Percentiles rank a stretch among this genome's conserved stretches.
Conservation (phyloP, 1,140 invertebrate species). For the Acromyrmex charruanus region DNA sequence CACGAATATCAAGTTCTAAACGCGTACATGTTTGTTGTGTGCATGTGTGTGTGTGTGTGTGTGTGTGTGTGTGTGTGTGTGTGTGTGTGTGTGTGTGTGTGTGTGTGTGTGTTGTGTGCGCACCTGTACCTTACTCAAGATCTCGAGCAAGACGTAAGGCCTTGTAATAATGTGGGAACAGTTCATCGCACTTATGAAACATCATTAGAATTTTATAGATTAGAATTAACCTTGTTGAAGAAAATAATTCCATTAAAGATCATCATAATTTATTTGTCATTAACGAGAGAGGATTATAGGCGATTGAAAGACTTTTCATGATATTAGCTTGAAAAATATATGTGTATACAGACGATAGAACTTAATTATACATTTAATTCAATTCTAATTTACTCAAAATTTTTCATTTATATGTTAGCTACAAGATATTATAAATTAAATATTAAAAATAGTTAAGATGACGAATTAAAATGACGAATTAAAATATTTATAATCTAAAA, state of each 20-base stretch:
- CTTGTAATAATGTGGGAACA: neutral
- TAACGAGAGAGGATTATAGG: neutral
- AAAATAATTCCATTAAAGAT: neutral
- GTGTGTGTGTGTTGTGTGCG: neutral
- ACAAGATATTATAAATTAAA: neutral
- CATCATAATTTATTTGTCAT: neutral
- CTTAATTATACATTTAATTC: neutral
- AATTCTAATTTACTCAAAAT: neutral
- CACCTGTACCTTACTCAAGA: slow-evolving; percentile 20
- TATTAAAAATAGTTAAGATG: neutral
- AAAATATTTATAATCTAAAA: neutral
- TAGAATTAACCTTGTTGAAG: neutral
- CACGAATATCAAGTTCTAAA: slow-evolving; percentile 61
- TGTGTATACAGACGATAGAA: neutral
- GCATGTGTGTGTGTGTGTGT: neutral
- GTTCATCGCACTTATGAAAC: neutral
- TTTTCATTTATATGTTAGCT: neutral
- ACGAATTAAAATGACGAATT: neutral
- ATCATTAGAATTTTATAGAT: neutral
- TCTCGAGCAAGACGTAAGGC: neutral
- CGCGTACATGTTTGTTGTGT: neutral
- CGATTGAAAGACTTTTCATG: neutral
- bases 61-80: too few relatives aligned
- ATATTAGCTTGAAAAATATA: neutral
- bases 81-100: neutral